Percentiles rank a stretch among this genome's conserved stretches.
Evolutionary conservation across 2,888 invertebrate species (phyloP).

Genomic region (Ophonus ardosiacus): DNA sequence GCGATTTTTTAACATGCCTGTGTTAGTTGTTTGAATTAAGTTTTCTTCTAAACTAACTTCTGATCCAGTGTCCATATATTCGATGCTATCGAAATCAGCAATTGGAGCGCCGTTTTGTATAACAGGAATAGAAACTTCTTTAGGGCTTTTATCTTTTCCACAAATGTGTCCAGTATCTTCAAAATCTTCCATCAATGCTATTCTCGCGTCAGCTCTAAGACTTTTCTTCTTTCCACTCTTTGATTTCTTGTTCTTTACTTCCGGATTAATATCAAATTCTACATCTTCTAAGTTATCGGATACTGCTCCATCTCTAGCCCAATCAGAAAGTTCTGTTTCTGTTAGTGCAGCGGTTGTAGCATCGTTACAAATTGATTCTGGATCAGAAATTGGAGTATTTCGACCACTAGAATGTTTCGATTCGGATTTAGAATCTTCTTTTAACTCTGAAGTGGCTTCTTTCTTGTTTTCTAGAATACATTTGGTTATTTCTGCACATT

Average conservation of each 20-base stretch:
- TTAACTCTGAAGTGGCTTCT: conserved; percentile 70
- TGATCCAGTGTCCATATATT: conserved; percentile 92
- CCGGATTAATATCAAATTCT: conserved; percentile 80
- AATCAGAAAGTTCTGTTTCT: conserved; percentile 93
- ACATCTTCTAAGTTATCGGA: conserved; percentile 86
- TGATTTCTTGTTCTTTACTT: conserved; percentile 71
- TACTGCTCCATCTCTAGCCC: conserved; percentile 89
- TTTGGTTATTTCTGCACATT: conserved; percentile 63
- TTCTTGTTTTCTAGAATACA: conserved; percentile 73
- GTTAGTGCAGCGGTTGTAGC: conserved; percentile 85
- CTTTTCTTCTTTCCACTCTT: conserved; percentile 59
- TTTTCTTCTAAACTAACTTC: conserved; percentile 85
- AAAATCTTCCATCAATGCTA: conserved; percentile 74
- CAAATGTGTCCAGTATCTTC: conserved; percentile 73
- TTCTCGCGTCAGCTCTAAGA: conserved; percentile 66
- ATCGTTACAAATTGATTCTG: conserved; percentile 80
- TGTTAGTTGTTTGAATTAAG: conserved; percentile 78
- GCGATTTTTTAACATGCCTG: conserved; percentile 79
- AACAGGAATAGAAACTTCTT: conserved; percentile 21
- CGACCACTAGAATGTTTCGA: conserved; percentile 73
- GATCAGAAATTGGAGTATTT: conserved; percentile 80
- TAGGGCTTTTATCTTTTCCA: conserved; percentile 70
- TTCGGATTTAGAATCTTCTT: conserved; percentile 70
- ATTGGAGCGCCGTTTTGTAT: conserved; percentile 72
- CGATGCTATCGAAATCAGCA: conserved; percentile 86